A percentile compares a stretch with the other conserved stretches of the same genome.
phyloP scores from a whole-genome alignment of 2,888 invertebrate species.

The Bombylius major region DNA sequence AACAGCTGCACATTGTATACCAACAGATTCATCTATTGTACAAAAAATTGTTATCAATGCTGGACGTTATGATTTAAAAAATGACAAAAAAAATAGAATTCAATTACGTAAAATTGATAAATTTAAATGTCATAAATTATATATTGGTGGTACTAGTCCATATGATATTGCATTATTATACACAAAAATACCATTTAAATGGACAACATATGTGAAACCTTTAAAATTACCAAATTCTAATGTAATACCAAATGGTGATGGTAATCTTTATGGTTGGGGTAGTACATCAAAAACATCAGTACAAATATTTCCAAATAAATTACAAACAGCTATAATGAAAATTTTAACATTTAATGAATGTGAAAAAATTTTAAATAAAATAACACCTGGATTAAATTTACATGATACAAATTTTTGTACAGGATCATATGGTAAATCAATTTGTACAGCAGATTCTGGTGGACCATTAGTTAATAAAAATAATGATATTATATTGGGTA shows the following conservation, averaged over 20 bases:
- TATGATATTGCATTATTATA: constrained; percentile 33
- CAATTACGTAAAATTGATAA: constrained; percentile 30
- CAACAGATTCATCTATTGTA: constrained; percentile 21
- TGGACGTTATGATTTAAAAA: constrained; percentile 29
- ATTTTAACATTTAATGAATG: constrained; percentile 27
- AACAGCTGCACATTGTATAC: constrained; percentile 32
- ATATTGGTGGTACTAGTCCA: constrained; percentile 29
- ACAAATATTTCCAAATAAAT: constrained; percentile 22
- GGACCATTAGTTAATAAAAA: constrained; percentile 29
- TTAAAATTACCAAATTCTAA: constrained; percentile 26
- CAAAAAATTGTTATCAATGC: constrained; percentile 28
- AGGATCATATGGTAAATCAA: constrained; percentile 31
- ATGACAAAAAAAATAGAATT: constrained; percentile 15
- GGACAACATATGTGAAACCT: constrained; percentile 26
- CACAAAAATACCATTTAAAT: constrained; percentile 25
- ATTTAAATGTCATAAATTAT: constrained; percentile 28
- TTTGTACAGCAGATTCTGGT: constrained; percentile 33
- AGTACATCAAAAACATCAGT: constrained; percentile 30
- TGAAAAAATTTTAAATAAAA: constrained; percentile 25
- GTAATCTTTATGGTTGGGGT: constrained; percentile 31
- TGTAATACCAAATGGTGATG: constrained; percentile 24
- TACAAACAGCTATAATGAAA: constrained; percentile 29
- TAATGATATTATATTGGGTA: constrained; percentile 26
- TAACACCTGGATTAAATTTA: neutral
- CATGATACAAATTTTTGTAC: constrained; percentile 33